Evolutionary conservation across 92 coral and sea anemone genomes (phyloP), one percentile per base, ranked within the genome.

Genomic region (Siderastrea siderea): DNA sequence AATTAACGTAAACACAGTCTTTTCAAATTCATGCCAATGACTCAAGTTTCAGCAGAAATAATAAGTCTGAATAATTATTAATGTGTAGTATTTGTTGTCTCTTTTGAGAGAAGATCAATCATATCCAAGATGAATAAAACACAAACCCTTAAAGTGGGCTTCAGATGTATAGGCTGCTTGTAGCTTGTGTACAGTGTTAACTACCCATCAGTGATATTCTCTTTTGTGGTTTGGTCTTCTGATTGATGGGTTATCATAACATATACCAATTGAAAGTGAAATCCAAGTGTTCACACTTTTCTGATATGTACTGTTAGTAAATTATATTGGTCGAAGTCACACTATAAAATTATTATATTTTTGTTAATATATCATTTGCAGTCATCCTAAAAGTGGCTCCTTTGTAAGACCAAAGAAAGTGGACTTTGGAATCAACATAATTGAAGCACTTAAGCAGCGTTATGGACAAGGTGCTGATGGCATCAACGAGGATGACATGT

Each of bases 361-460:
- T 61, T 26, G 38, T 10, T 17, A 3, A 7, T 12, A 19, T 43
- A 74, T 52, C 5, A n/a, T 81, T 78, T 75, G 10, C 12, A 95
- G 98, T 43, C 92, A 91, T 71, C 89, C 94, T 38, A 82, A 57
- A 46, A 75, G 95, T 92, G 99, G 99, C 8, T 96, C 98, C 47
- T 97, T 97, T 90, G 98, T 97, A 51, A 93, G 99, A 47, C 91
- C 94, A 73, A 94, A 87, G 92, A 97, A 95, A 79, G 95, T 96
- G 9, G 86, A 91, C 83, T 97, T 95, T 95, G 99, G 99, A 59
- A 87, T 97, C 8, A 68, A 89, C 75, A 93, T 85, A 65, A 82
- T 88, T 52, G 93, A 91, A 63, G 99, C 96, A 12, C 90, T 97
- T 38, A 80, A 81, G 75, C 84, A 89, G 51, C 94, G 93, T 6